These are phyloP conservation scores for Eristalis arbustorum DNA, from an alignment of 2,888 invertebrate genomes.

Conservation along the genomic window DNA sequence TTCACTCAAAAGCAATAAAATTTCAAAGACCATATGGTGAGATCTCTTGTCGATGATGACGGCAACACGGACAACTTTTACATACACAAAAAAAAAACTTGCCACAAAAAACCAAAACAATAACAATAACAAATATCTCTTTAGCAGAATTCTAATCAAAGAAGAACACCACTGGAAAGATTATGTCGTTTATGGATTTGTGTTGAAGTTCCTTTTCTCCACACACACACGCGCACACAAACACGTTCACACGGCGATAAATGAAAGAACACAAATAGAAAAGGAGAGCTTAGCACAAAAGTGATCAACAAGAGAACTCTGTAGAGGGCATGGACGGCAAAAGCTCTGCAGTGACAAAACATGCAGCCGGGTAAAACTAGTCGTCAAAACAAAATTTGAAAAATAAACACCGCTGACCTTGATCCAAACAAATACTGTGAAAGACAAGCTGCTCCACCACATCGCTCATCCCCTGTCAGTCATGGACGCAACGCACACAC, in stretches of 20 bases:
- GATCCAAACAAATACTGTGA: conserved; percentile 72
- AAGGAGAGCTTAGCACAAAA: conserved; percentile 3
- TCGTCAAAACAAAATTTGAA: conserved; percentile 79
- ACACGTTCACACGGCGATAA: conserved; percentile 33
- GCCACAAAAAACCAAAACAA: conserved; percentile 39
- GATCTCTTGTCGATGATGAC: neutral
- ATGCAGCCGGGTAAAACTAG: conserved; percentile 43
- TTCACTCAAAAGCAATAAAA: neutral
- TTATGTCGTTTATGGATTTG: neutral
- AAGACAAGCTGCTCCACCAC: conserved; percentile 8
- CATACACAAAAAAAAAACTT: neutral
- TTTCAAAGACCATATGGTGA: neutral
- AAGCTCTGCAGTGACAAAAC: conserved; percentile 19
- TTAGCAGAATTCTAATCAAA: conserved; percentile 40
- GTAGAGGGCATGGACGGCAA: neutral
- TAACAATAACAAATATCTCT: conserved; percentile 43
- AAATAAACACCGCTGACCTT: conserved; percentile 80
- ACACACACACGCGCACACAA: too few species aligned
- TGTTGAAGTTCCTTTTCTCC: neutral
- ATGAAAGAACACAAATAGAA: conserved; percentile 13
- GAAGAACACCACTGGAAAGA: neutral
- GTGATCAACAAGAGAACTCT: conserved; percentile 1
- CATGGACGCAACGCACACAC: neutral
- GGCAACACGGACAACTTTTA: conserved; percentile 12
- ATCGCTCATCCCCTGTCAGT: neutral